A percentile compares a stretch with the other conserved stretches of the same genome.
Evolutionary conservation across 2,797 vertebrate genomes (phyloP).

Genomic region (Gouania willdenowi): DNA sequence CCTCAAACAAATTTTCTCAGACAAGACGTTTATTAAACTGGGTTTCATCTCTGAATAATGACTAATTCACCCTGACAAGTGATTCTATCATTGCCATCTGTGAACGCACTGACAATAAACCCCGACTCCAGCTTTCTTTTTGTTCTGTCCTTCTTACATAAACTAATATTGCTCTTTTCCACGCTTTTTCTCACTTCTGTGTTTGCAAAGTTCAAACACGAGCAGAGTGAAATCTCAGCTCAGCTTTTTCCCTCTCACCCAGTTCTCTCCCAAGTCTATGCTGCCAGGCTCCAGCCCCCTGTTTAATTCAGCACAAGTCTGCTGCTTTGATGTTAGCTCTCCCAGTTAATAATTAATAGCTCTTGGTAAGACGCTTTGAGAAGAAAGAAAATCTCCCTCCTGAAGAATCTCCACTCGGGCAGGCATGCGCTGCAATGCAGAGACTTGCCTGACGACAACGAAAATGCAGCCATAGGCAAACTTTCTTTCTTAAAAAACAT

Average conservation of each 20-base stretch:
- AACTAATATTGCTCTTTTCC: slow-evolving; percentile 26
- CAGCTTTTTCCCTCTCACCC: slow-evolving; percentile 59
- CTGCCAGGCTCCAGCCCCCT: slow-evolving; percentile 50
- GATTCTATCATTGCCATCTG: slow-evolving; percentile 24
- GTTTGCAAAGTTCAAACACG: slow-evolving; percentile 47
- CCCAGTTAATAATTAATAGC: slow-evolving; percentile 76
- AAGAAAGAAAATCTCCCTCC: slow-evolving; percentile 60
- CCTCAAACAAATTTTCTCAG: too few relatives aligned
- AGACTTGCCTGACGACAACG: slow-evolving; percentile 71
- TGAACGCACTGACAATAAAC: background rate
- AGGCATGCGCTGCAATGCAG: slow-evolving; percentile 61
- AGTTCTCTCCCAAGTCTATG: slow-evolving; percentile 49
- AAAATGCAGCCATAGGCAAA: slow-evolving; percentile 73
- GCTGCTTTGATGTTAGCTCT: slow-evolving; percentile 78
- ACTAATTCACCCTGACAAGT: slow-evolving; percentile 43
- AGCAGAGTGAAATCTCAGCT: slow-evolving; percentile 28
- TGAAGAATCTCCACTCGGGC: slow-evolving; percentile 66
- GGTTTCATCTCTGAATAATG: slow-evolving; percentile 45
- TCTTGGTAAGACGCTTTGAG: slow-evolving; percentile 61
- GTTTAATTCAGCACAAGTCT: slow-evolving; percentile 63
- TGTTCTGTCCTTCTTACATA: slow-evolving; percentile 26
- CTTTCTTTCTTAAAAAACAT: slow-evolving; percentile 24
- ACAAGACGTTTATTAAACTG: slow-evolving; percentile 37
- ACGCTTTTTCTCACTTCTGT: slow-evolving; percentile 12
- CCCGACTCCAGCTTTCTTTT: slow-evolving; percentile 8